Base-by-base conservation (phyloP, 1,140 invertebrate species). In the Drosophila seguyi region DNA sequence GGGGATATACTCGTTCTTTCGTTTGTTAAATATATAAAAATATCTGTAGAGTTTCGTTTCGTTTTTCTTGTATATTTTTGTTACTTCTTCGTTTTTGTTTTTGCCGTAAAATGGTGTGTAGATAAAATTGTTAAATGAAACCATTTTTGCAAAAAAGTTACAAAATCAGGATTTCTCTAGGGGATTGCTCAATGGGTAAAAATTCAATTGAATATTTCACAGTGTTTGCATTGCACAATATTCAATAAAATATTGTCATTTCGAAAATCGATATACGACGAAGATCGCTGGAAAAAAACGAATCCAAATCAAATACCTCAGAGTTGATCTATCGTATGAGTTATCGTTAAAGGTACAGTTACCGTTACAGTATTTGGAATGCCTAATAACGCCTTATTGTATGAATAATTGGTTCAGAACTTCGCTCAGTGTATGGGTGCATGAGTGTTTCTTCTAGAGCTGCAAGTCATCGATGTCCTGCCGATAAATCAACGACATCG, bases 201-300 rank as follows among this genome's bases (percentile, higher is more conserved):
- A 72, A 59, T 72, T 72, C 44, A 72, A 72, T 72, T 72, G 52
- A 58, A 48, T 72, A 50, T 75, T 75, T 73, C 31, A 60, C 42
- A 75, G 62, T 42, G 41, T 56, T 50, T 41, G 31, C 55, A 55
- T 63, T 59, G 63, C 78, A 78, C 82, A 85, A 85, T 85, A 85
- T 82, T 85, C 82, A 85, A 85, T 85, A 85, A 85, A 85, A 85
- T 85, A 85, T 87, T 87, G 82, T 86, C 72, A 36, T 63, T 50
- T 67, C 42, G 56, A 62, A 72, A 50, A 79, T 58, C 42, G 69
- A 73, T 73, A 67, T 72, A 69, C 66, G 67, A 71, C 45, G 41
- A 57, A 39, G 65, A 50, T 67, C 36, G 60, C 65, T 68, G 27
- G 58, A 68, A 34, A 50, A 22, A 56, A 50, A 56, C 27, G 29